Evolutionary conservation across 1,140 invertebrate species (phyloP), one percentile per base, ranked within the genome.

Genomic region (Apis cerana): DNA sequence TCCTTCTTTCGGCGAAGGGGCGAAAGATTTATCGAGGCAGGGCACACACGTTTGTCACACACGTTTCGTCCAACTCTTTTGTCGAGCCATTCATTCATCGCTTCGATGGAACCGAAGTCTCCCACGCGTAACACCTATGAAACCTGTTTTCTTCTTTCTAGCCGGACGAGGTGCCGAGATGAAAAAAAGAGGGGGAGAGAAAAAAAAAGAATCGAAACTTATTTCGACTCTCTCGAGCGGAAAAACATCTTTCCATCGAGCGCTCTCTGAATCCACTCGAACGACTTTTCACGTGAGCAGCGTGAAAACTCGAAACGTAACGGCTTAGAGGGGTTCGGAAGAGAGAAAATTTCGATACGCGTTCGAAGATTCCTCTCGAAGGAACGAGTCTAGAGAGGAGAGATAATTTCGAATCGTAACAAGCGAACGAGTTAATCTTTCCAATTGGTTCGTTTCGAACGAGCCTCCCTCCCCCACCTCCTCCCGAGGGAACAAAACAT

Each of bases 41-140:
- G 1, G 33, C 33, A 3, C 27, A 27, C 33, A 88, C 83, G 76
- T 81, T 68, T 72, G 89, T 91, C 89, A 84, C 88, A 87, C 88
- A 81, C 88, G 64, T 80, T 33, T 3, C 33, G 1, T 3, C 81
- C 81, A 79, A 80, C 83, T 85, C 85, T 84, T 88, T 86, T 90
- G 77, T 89, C 76, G 85, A 68, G 75, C 80, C 75, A 27, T 27
- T 27, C 27, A 27, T 27, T 27, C 27, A 69, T 77, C 33, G 33
- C 33, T 27, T 67, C 78, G 64, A 64, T 82, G 72, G 75, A 56
- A 62, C 62, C 78, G 0, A 74, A 89, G 89, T 92, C 92, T 93
- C 93, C 93, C 93, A 93, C 93, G 92, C 91, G 79, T 77, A 85
- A 85, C 88, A 87, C 81, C 76, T 59, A 91, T 91, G 88, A 89